A percentile compares a stretch with the other conserved stretches of the same genome.
Evolutionary conservation across 2,113 vertebrate species (phyloP).

Genomic region (Sinocyclocheilus anophthalmus): DNA sequence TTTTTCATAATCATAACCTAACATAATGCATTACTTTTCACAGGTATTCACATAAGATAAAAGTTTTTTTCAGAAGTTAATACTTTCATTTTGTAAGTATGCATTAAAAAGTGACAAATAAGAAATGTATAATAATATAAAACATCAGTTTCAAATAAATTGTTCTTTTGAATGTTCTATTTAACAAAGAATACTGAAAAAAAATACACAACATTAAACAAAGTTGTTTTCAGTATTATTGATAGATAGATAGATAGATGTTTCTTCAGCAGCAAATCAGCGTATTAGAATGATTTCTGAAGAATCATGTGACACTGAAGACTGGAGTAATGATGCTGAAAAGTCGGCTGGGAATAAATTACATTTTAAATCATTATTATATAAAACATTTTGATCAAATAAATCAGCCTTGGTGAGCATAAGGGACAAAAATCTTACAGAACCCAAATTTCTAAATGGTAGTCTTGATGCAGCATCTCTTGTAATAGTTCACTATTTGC

Average conservation of each 20-base stretch:
- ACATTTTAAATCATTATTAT: too few relatives aligned
- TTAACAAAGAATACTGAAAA: neutral
- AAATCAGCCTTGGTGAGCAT: neutral
- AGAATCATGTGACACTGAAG: neutral
- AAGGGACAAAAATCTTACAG: neutral
- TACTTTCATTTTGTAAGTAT: neutral
- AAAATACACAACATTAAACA: neutral
- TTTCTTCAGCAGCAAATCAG: too few relatives aligned
- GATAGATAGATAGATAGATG: too few relatives aligned
- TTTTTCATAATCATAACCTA: neutral
- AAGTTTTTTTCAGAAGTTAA: neutral
- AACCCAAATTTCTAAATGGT: neutral
- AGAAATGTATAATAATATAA: neutral
- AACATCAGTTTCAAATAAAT: neutral
- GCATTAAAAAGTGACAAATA: too few relatives aligned
- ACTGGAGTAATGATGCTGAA: neutral
- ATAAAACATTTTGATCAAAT: neutral
- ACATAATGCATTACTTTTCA: neutral
- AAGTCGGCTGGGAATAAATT: too few relatives aligned
- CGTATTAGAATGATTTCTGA: too few relatives aligned
- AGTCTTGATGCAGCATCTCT: neutral
- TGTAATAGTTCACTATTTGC: neutral
- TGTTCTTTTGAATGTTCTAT: neutral
- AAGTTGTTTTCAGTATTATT: neutral
- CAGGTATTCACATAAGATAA: neutral